Evolutionary conservation across 2,797 vertebrate genomes (phyloP).

Genomic region (Notamacropus eugenii): DNA sequence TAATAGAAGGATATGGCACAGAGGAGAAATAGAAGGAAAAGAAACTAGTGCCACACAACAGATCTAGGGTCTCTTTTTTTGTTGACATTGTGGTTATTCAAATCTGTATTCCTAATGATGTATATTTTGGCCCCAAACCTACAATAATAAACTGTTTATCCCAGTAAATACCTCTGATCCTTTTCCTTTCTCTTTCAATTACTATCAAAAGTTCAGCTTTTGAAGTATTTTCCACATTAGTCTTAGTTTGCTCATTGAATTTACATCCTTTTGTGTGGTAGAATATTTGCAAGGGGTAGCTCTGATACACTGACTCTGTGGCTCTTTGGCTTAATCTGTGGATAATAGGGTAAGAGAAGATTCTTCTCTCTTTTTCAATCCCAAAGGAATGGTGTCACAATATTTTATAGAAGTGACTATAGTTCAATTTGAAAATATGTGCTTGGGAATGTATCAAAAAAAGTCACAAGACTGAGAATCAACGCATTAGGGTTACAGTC

Average conservation of each 20-base stretch:
- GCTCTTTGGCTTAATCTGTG: neutral
- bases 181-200: neutral
- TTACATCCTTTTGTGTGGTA: neutral
- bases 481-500: neutral
- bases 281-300: neutral
- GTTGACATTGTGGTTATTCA: neutral
- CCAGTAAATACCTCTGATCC: neutral
- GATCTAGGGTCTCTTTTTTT: neutral
- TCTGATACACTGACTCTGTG: neutral
- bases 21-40: neutral
- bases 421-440: neutral
- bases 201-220: neutral
- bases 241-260: neutral
- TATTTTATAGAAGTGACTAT: neutral
- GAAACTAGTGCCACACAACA: neutral
- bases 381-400: neutral
- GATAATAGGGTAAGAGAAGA: neutral
- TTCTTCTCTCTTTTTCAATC: neutral
- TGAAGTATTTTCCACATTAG: neutral
- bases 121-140: neutral
- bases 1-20: neutral
- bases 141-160: neutral
- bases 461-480: neutral
- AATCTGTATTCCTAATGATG: neutral
- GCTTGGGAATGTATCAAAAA: neutral